Evolutionary conservation across 2,797 vertebrate genomes (phyloP), one percentile per base, ranked within the genome.

Genomic region (Liparis tanakae): DNA sequence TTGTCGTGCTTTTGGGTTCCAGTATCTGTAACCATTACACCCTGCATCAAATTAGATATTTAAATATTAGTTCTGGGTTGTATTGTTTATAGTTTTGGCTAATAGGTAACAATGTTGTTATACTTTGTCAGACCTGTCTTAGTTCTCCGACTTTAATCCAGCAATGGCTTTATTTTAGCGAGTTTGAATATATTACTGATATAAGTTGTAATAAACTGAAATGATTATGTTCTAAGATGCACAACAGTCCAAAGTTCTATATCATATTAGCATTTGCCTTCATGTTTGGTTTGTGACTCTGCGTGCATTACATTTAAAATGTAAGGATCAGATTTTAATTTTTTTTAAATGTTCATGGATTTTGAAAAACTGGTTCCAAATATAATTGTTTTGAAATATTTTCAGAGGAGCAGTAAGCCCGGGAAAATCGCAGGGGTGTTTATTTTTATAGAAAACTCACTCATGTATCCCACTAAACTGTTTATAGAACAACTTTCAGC

Each of bases 401-500:
- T 53, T 43, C 25, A 59, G 44, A 34, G 15, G 62, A 33, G 25
- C 50, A 36, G 8, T 46, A 57, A 18, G 34, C 43, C 20, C 10
- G 48, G 17, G 18, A 15, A 17, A 61, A 36, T 54, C 5, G 1
- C 3, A 0, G 0, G 0, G 12, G 57, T 55, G 18, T 68, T 56
- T 63, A 18, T 62, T n/a, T 50, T 50, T 10, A 50, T n/a, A 8
- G 46, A 50, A 64, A 30, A 14, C 8, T 30, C 25, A 30, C 25
- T 30, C 25, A 30, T 30, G 25, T 30, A 30, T 30, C 25, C 25
- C 77, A 14, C 63, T 68, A 61, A 67, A 65, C 67, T 70, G 66
- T 78, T 85, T 78, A 69, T 67, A 81, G 54, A 60, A 75, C 74
- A 56, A 78, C 72, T 67, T 77, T 79, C 30, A 78, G 70, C 54